Base-by-base conservation (phyloP, 2,113 vertebrate species). In the Calonectris borealis region DNA sequence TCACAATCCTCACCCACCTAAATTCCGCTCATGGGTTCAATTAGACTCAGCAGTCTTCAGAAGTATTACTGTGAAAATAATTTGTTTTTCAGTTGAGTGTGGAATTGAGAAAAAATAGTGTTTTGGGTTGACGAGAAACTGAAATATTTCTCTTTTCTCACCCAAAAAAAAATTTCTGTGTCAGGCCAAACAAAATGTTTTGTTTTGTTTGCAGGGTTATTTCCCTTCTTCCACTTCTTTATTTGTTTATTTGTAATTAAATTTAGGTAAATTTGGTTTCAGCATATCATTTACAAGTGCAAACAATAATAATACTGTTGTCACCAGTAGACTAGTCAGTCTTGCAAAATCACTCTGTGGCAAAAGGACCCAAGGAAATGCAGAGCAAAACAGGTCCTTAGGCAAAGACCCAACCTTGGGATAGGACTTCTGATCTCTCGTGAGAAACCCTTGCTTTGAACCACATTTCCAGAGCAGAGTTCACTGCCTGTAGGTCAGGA, bases 201-300 rank as follows among this genome's bases (percentile, higher is more conserved):
- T 86, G 34, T 14, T 88, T 91, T 93, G 32, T 90, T 76, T 83
- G 32, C 65, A 85, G 82, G 24, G 29, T 29, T 87, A 75, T 75
- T 92, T 90, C 61, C 52, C 52, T 61, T 84, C 83, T 83, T 61
- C 71, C 22, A 80, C 52, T 75, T 60, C 66, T 90, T 90, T 42
- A 62, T 79, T 89, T 90, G 78, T 64, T 88, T 86, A 52, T 83
- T 86, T 88, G 22, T 55, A 94, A 95, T 94, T 78, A 84, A 60
- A 68, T 86, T 91, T 90, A 96, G 95, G 95, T 96, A 96, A 88
- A 86, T 71, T 91, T 92, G 26, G 51, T 86, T 92, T 95, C 86
- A 75, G 25, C 4, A 4, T 89, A 62, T 66, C 64, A 82, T 78
- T 86, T 86, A 70, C 51, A 81, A 94, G 69, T 38, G n/a, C 51